These are phyloP conservation scores for Babylonia areolata DNA, from an alignment of 1,140 invertebrate species.

Conservation along the genomic window DNA sequence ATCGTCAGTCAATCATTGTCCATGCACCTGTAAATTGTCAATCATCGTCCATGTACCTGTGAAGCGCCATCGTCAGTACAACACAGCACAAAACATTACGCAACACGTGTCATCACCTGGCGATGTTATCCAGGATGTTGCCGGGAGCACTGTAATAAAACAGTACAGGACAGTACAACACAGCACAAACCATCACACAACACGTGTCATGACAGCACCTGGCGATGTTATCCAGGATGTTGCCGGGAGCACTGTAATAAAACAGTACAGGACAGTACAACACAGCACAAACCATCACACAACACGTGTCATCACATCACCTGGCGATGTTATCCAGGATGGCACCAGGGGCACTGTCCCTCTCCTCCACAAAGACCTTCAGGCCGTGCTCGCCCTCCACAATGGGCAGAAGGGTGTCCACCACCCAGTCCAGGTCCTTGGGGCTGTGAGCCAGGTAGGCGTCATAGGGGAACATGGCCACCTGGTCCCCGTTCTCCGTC, in stretches of 20 bases:
- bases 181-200: too few species aligned
- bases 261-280: neutral
- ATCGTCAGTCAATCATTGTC: too few species aligned
- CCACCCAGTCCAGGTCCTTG: conserved; percentile 26
- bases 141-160: neutral
- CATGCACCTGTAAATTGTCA: too few species aligned
- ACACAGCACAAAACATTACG: too few species aligned
- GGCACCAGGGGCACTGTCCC: neutral
- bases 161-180: neutral
- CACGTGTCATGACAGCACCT: neutral
- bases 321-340: conserved; percentile 30
- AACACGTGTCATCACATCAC: neutral
- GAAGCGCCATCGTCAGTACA: too few species aligned
- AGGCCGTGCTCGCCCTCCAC: conserved; percentile 30
- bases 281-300: too few species aligned
- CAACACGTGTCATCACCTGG: too few species aligned
- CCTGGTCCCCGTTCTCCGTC: neutral
- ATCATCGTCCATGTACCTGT: too few species aligned
- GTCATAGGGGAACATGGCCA: conserved; percentile 23
- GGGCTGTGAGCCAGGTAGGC: conserved; percentile 32
- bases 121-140: neutral
- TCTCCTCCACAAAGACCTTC: conserved; percentile 35
- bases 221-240: neutral
- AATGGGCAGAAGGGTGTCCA: conserved; percentile 6
- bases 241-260: neutral